Evolutionary conservation across 30 jellyfish, hydroid and myxozoan species (phyloP), one percentile per base, ranked within the genome.

Genomic region (Phacellophora camtschatica): DNA sequence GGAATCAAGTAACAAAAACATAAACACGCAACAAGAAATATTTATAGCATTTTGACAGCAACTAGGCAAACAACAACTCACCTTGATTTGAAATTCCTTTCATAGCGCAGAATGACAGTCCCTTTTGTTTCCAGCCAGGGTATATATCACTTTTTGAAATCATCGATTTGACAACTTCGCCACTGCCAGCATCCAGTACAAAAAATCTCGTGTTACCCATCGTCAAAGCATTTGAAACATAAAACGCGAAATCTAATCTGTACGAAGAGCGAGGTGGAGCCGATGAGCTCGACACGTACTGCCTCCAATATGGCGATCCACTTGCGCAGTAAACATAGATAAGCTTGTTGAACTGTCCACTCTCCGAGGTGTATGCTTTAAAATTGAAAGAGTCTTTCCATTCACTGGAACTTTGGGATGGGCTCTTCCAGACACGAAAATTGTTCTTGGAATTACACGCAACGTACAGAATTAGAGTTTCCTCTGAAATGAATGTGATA

Each of bases 301-400:
- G 98, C 43, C 98, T 90, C 98, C 98, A 90, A 74, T 90, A 90
- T 1, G 98, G 98, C 2, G 98, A 90, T 3, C 96, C 98, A 62
- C 86, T 82, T 1, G 96, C 95, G 66, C 74, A 90, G 83, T 71
- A 90, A 35, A 90, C 96, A 48, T 71, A 90, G 10, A 90, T 51
- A 8, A 96, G 92, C 23, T 48, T 66, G 35, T 56, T 76, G 49
- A 74, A 90, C 19, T 77, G 89, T 18, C 95, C 96, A 19, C 42
- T 43, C 33, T 92, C 91, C 20, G 35, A 36, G 15, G 81, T 15
- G 37, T 55, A 30, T 6, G 85, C 98, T 48, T 75, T 62, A 86
- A 90, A 84, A 19, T 85, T 34, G 80, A 90, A 82, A n/a, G 84
- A 24, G 77, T 90, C 98, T 36, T 75, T 83, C 98, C 98, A 90